A percentile compares a stretch with the other conserved stretches of the same genome.
Conservation (phyloP, 2,888 invertebrate genomes). For the Stenotaenia linearis region DNA sequence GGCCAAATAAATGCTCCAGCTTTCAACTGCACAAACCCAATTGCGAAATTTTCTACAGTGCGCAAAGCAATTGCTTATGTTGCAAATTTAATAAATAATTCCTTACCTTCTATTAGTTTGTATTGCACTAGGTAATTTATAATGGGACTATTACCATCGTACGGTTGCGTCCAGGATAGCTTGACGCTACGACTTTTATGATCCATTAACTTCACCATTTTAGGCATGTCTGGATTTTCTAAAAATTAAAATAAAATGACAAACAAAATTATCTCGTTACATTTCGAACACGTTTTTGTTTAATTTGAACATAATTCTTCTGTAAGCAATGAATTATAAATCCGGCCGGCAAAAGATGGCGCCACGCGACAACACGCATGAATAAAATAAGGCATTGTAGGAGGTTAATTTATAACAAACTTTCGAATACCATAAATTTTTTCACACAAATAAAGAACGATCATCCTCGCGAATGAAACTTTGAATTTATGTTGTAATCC, state of each 20-base stretch:
- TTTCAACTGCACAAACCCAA: neutral
- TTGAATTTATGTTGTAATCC: no score
- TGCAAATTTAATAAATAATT: neutral
- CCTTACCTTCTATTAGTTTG: slow-evolving; percentile 58
- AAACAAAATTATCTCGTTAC: no score
- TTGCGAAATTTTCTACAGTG: neutral
- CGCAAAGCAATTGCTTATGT: neutral
- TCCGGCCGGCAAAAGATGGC: neutral
- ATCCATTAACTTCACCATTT: slow-evolving; percentile 78
- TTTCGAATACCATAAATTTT: neutral
- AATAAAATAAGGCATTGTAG: neutral
- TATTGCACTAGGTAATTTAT: slow-evolving; percentile 85
- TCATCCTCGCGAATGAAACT: no score
- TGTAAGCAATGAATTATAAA: neutral
- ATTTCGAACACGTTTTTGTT: no score
- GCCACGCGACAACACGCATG: neutral
- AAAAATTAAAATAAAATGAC: slow-evolving; percentile 27
- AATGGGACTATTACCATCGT: slow-evolving; percentile 85
- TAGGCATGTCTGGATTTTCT: slow-evolving; percentile 85
- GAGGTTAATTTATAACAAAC: neutral
- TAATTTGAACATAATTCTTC: neutral
- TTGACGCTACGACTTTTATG: slow-evolving; percentile 86
- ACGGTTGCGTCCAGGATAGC: slow-evolving; percentile 85
- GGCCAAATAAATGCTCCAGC: neutral
- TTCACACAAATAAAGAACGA: no score